Conservation (phyloP, 2,888 invertebrate genomes). For the Ganaspis brasiliensis region DNA sequence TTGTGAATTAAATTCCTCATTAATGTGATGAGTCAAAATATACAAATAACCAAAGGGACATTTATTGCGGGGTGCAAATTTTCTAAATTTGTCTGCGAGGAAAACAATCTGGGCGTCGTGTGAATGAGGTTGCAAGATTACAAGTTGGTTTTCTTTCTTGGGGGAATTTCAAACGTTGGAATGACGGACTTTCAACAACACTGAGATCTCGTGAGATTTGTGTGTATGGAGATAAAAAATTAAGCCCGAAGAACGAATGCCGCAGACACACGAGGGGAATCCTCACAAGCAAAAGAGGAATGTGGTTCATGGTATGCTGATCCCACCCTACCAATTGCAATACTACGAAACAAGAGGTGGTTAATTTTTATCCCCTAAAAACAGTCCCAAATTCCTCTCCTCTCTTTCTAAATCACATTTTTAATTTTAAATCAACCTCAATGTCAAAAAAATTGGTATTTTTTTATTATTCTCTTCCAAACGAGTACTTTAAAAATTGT, state of each 20-base stretch:
- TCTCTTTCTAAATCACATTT: not conserved
- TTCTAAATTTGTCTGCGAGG: slow-evolving; percentile 33
- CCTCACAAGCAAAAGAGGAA: slow-evolving; percentile 56
- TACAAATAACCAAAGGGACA: too few species aligned
- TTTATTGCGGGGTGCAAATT: slow-evolving; percentile 3
- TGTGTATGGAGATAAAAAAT: slow-evolving; percentile 32
- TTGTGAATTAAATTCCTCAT: slow-evolving; percentile 1
- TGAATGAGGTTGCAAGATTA: slow-evolving; percentile 42
- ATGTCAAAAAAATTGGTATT: slow-evolving; percentile 27
- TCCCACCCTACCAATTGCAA: slow-evolving; percentile 68
- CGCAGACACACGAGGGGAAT: slow-evolving; percentile 22
- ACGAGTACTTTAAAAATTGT: too few species aligned
- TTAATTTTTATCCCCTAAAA: slow-evolving; percentile 1
- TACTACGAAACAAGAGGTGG: slow-evolving; percentile 8
- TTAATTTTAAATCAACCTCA: slow-evolving; percentile 14
- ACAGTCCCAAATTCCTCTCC: not conserved
- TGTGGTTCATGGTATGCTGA: slow-evolving; percentile 70
- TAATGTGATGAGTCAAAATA: not conserved
- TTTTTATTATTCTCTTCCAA: not conserved
- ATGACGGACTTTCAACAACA: slow-evolving; percentile 31
- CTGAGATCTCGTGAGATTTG: slow-evolving; percentile 38
- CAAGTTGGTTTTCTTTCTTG: slow-evolving; percentile 22
- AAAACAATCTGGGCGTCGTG: slow-evolving; percentile 43
- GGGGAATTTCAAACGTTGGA: slow-evolving; percentile 19
- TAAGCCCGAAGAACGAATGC: slow-evolving; percentile 16